Base-by-base conservation (phyloP, 2,797 vertebrate genomes). In the Argya squamiceps region DNA sequence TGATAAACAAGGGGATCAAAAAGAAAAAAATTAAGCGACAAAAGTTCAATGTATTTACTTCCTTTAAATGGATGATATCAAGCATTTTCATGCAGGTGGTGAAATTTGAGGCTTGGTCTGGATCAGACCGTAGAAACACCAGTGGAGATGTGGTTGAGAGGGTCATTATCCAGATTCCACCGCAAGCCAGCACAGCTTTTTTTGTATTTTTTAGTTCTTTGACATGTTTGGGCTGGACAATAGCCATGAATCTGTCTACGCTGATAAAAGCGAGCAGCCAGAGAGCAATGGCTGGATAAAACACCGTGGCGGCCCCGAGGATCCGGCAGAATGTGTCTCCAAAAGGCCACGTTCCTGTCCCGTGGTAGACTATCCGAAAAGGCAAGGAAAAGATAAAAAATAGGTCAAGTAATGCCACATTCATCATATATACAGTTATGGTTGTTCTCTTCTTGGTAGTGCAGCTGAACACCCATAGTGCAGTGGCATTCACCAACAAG, bases 221-320 rank as follows among this genome's bases (percentile, higher is more conserved):
- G 96, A 98, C 97, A 1, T 99, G 98, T 83, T 98, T 99, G 0
- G 99, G 99, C 97, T 99, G 99, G 21, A 99, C 99, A 24, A 99
- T 99, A 84, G 99, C 99, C 98, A 99, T 99, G 85, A 99, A 99
- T 94, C 99, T 99, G 97, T 99, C 99, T 0, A 99, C 97, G 1
- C 99, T 99, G 88, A 99, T 99, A 81, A 99, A 98, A 65, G 99
- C 98, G 1, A 99, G 98, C 79, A 99, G 97, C 99, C 99, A 99
- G 46, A 99, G 98, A 43, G 99, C 99, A 81, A 99, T 98, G 96
- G 99, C 99, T 44, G 99, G 99, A 80, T 99, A 99, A 96, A 99
- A 99, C 50, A 99, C 81, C 3, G 99, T 99, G 68, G 99, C 97
- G 21, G 99, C 98, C 1, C 99, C 98, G 1, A 97, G 98, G 89